A percentile compares a stretch with the other conserved stretches of the same genome.
phyloP scores from a whole-genome alignment of 2,888 invertebrate species.

The Boloria euphrosyne region DNA sequence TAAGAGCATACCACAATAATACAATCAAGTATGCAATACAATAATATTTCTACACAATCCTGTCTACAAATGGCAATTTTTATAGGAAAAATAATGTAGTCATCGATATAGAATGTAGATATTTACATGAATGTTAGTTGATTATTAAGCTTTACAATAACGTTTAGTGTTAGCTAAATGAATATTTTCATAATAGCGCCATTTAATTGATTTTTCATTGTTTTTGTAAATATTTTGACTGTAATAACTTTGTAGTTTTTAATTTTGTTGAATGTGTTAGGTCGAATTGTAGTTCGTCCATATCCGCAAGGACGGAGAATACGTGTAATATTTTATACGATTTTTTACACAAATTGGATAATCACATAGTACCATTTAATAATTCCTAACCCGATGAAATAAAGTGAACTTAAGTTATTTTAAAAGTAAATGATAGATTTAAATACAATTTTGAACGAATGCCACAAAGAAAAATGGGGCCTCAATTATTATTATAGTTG shows the following conservation, averaged over 20 bases:
- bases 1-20: conserved; percentile 20
- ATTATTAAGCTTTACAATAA: conserved; percentile 61
- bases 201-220: conserved; percentile 34
- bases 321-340: conserved; percentile 36
- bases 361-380: conserved; percentile 19
- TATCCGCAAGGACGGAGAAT: conserved; percentile 25
- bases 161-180: conserved; percentile 46
- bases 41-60: conserved; percentile 21
- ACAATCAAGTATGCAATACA: conserved; percentile 17
- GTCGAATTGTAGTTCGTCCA: conserved; percentile 35
- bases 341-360: conserved; percentile 36
- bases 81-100: conserved; percentile 53
- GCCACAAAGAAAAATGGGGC: not conserved
- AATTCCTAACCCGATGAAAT: conserved; percentile 11
- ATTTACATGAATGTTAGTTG: conserved; percentile 76
- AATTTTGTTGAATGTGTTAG: conserved; percentile 35
- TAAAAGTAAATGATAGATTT: conserved; percentile 8
- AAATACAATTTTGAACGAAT: conserved; percentile 8
- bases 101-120: conserved; percentile 72
- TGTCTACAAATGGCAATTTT: conserved; percentile 10
- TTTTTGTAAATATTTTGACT: conserved; percentile 62
- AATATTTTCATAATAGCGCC: conserved; percentile 37
- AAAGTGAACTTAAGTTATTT: conserved; percentile 22
- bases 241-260: conserved; percentile 36
- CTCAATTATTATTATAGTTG: conserved; percentile 6